These are phyloP conservation scores for Bungarus multicinctus DNA, from an alignment of 2,113 vertebrate genomes.

Conservation along the genomic window DNA sequence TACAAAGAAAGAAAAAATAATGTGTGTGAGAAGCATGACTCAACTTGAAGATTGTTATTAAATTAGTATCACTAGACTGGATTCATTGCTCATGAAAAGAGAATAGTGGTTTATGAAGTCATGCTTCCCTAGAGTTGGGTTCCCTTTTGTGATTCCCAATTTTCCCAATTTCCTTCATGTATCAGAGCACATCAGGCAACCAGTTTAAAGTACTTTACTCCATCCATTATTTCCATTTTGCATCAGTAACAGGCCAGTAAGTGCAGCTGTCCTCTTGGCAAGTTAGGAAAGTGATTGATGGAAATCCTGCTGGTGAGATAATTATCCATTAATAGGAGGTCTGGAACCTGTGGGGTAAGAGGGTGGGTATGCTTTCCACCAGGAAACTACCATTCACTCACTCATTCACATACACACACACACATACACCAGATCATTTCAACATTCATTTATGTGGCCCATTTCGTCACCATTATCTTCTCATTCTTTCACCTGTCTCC, in stretches of 20 bases:
- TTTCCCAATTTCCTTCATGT: background rate
- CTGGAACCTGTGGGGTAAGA: background rate
- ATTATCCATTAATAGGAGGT: background rate
- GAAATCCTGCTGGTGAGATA: background rate
- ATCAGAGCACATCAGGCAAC: background rate
- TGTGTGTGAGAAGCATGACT: background rate
- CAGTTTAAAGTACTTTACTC: background rate
- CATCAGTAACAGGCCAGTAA: background rate
- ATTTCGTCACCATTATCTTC: background rate
- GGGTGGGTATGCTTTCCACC: background rate
- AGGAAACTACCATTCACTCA: background rate
- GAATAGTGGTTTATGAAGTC: background rate
- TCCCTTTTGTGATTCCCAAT: background rate
- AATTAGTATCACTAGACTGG: background rate
- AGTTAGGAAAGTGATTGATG: background rate
- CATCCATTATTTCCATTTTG: background rate
- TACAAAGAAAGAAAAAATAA: background rate
- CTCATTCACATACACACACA: background rate
- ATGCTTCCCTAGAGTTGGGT: background rate
- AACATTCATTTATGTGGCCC: background rate
- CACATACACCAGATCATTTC: background rate
- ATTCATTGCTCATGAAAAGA: background rate
- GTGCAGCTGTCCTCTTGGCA: background rate
- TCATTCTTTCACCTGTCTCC: background rate
- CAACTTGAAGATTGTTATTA: background rate